phyloP scores from a whole-genome alignment of 2,797 vertebrate genomes.

The Danio aesculapii region DNA sequence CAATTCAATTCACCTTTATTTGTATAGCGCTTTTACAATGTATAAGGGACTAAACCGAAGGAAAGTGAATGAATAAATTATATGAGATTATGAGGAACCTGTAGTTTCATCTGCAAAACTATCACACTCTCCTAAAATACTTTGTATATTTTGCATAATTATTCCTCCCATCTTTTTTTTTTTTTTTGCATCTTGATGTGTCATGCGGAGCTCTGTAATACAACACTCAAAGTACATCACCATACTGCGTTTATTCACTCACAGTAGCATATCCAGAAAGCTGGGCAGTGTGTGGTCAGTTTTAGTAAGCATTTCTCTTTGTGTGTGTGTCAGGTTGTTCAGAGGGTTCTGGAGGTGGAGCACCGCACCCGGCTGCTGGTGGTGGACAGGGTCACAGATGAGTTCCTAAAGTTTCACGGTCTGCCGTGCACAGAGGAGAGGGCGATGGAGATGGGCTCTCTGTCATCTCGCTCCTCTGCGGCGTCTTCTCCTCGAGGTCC shows the following conservation, averaged over 20 bases:
- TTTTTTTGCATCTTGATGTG: too few species aligned
- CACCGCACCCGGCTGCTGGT: slow-evolving; percentile 88
- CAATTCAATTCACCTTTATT: too few species aligned
- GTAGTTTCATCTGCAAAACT: too few species aligned
- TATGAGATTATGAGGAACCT: too few species aligned
- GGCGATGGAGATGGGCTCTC: slow-evolving; percentile 78
- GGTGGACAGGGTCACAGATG: slow-evolving; percentile 90
- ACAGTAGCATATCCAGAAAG: neutral
- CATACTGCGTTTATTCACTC: neutral
- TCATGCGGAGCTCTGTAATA: neutral
- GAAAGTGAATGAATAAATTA: too few species aligned
- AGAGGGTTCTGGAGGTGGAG: slow-evolving; percentile 86
- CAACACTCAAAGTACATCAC: neutral
- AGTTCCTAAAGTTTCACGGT: slow-evolving; percentile 80
- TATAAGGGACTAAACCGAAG: too few species aligned
- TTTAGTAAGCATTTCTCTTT: neutral
- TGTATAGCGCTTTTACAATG: too few species aligned
- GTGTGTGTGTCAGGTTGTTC: slow-evolving; percentile 84
- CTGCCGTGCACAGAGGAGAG: slow-evolving; percentile 86
- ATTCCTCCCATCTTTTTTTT: neutral
- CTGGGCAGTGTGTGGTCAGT: neutral
- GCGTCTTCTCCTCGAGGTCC: slow-evolving; percentile 44
- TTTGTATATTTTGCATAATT: too few species aligned
- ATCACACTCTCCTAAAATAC: too few species aligned
- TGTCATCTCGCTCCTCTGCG: slow-evolving; percentile 69